Evolutionary conservation across 2,113 vertebrate species (phyloP).

Genomic region (Myrmophylax atrothorax): DNA sequence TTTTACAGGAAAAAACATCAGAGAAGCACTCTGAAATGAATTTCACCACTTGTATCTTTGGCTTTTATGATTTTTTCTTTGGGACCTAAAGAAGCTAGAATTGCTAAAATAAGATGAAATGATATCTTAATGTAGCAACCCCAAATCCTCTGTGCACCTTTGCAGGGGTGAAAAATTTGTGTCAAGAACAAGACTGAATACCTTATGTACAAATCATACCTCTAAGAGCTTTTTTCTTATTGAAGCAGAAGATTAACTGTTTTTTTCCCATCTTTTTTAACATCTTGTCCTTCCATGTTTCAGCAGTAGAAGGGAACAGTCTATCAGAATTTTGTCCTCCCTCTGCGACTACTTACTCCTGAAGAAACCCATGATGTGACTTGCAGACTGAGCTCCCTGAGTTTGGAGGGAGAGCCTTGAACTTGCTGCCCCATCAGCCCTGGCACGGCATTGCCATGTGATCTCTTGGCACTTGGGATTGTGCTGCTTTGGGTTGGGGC

Average conservation of each 20-base stretch:
- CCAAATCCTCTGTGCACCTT: not conserved
- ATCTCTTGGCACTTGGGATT: not conserved
- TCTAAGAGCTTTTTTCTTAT: not conserved
- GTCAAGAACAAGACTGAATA: not conserved
- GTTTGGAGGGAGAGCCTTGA: no score
- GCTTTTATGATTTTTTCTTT: not conserved
- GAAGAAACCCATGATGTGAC: not conserved
- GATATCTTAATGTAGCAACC: not conserved
- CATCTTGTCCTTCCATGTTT: not conserved
- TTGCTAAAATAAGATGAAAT: not conserved
- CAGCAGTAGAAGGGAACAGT: not conserved
- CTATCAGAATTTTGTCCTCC: not conserved
- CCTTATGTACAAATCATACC: not conserved
- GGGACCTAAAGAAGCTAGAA: not conserved
- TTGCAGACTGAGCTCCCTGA: not conserved
- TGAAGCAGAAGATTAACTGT: not conserved
- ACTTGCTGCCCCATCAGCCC: not conserved
- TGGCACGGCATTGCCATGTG: accelerated
- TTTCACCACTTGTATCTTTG: not conserved
- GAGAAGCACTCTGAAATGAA: not conserved
- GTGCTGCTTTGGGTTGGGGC: not conserved
- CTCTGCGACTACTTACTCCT: not conserved
- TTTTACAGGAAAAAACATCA: not conserved
- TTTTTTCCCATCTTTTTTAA: not conserved
- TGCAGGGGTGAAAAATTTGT: not conserved